Percentiles rank a stretch among this genome's conserved stretches.
These are phyloP conservation scores for Spinibarbus caldwelli DNA, from an alignment of 2,797 vertebrate genomes.

Conservation along the genomic window DNA sequence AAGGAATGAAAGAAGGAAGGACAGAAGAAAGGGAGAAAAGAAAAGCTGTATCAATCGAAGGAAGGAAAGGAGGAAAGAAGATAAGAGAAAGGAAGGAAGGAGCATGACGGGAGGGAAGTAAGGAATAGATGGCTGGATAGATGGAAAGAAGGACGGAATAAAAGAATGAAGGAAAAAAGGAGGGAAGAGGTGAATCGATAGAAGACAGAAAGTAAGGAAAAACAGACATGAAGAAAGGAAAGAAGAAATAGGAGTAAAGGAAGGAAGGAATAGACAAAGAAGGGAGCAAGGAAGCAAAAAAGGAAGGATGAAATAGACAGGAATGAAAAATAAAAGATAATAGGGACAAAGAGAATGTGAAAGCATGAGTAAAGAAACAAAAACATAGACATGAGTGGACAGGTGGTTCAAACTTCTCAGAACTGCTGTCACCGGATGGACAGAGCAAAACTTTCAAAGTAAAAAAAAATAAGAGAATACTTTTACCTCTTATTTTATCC, in stretches of 20 bases:
- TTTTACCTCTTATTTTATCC: constrained; percentile 50
- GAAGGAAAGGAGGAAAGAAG: neutral
- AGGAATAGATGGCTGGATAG: neutral
- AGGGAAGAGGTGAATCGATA: neutral
- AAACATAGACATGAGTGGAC: neutral
- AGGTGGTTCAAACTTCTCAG: neutral
- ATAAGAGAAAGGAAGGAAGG: neutral
- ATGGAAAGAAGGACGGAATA: neutral
- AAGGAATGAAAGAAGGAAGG: no score
- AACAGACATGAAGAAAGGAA: neutral
- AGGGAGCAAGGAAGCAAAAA: neutral
- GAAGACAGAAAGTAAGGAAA: neutral
- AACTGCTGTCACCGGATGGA: constrained; percentile 13
- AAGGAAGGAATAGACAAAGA: neutral
- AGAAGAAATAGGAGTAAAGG: neutral
- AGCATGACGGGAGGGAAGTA: neutral
- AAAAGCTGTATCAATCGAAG: no score
- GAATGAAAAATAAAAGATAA: neutral
- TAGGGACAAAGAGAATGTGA: neutral
- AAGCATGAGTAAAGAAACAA: neutral
- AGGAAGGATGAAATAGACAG: neutral
- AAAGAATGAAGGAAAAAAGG: neutral
- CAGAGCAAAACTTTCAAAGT: constrained; percentile 20
- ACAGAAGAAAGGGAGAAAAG: no score
- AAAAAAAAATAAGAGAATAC: constrained; percentile 36